Conservation (phyloP, 2,797 vertebrate species). For the Podargus strigoides region DNA sequence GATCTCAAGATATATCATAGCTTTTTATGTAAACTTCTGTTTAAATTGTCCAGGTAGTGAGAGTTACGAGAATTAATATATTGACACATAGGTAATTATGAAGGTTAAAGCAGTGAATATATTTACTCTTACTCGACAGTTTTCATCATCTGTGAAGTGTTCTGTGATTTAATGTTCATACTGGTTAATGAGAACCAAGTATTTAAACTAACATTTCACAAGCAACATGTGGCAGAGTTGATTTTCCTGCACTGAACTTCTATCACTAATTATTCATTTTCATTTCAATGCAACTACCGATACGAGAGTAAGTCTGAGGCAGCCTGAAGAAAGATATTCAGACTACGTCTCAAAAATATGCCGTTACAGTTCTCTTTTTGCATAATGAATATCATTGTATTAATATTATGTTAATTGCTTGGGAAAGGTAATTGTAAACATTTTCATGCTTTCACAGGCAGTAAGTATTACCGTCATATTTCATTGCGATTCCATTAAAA, state of each 20-base stretch:
- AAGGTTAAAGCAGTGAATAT: conserved; percentile 13
- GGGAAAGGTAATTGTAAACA: not conserved
- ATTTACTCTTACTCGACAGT: not conserved
- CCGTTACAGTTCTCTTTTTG: not conserved
- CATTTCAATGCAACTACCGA: conserved; percentile 36
- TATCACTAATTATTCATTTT: conserved; percentile 29
- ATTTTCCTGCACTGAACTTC: conserved; percentile 17
- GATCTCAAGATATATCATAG: not conserved
- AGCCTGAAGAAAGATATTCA: not conserved
- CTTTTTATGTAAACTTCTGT: not conserved
- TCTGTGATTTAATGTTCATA: conserved; percentile 15
- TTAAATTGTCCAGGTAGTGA: not conserved
- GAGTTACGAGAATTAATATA: not conserved
- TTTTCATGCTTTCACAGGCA: not conserved
- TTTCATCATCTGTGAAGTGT: not conserved
- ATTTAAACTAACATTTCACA: conserved; percentile 9
- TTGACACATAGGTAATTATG: not conserved
- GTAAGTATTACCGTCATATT: not conserved
- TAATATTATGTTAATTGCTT: not conserved
- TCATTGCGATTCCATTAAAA: conserved; percentile 49
- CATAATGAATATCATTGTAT: not conserved
- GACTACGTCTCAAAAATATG: not conserved
- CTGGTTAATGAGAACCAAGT: not conserved
- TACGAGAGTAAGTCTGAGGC: conserved; percentile 28
- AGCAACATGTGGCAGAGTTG: not conserved